Evolutionary conservation across 2,113 vertebrate genomes (phyloP), one percentile per base, ranked within the genome.

Genomic region (Grammomys surdaster): DNA sequence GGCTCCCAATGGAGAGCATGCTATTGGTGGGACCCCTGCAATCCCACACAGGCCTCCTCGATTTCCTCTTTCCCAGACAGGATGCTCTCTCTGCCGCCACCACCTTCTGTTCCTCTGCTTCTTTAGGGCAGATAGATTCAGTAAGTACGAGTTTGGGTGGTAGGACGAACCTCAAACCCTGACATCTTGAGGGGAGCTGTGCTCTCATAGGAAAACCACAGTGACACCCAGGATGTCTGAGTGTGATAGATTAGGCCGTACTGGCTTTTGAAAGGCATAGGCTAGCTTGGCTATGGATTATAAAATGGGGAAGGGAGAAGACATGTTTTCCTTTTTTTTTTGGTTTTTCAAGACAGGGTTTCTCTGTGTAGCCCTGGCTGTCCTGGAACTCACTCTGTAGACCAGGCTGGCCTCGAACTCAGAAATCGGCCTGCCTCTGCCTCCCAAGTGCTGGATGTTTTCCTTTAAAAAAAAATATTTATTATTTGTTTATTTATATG

Each of bases 181-280:
- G 76, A 26, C 51, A 48, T 65, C 36, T 63, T 36, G 33, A 97
- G 13, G 28, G 36, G 70, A 72, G 36, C 70, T 72, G 70, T 8
- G 19, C 70, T 70, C 69, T 70, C 33, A 6, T 19, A 36, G 77
- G 46, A 73, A 48, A 78, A 73, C 40, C 72, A 91, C 67, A 92
- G 70, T 40, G n/a, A 95, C 94, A 92, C 3, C 46, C 40, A 33
- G 63, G 16, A 60, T 86, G 90, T 89, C 65, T n/a, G 82, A 43
- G 33, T 4, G 22, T 28, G 43, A 69, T 20, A 76, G 78, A 40
- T 73, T 20, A 72, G 56, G 33, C 10, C 40, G 51, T 9, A 51
- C 65, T 60, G 76, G 36, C 40, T 6, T 65, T 80, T 95, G n/a
- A 22, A 7, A 84, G 7, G 24, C 51, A 19, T 70, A 20, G 40